A percentile compares a stretch with the other conserved stretches of the same genome.
Evolutionary conservation across 1,140 invertebrate genomes (phyloP).

Genomic region (Scaptomyza montana): DNA sequence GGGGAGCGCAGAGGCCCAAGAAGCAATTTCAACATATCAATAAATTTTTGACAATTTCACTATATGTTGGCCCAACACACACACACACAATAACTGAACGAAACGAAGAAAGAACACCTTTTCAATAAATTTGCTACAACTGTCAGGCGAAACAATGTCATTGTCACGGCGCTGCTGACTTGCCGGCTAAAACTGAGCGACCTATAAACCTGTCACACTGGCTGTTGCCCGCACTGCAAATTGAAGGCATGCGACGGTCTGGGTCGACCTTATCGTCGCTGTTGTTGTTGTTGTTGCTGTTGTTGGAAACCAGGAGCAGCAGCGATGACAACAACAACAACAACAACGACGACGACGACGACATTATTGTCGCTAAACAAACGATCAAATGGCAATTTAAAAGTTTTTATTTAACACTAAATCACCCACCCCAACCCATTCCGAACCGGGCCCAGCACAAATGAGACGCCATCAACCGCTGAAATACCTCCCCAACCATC

Average conservation of each 20-base stretch:
- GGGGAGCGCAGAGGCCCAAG: constrained; percentile 21
- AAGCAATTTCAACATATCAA: constrained; percentile 82
- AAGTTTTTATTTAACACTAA: constrained; percentile 84
- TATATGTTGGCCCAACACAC: constrained; percentile 21
- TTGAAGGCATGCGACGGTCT: constrained; percentile 44
- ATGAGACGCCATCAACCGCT: constrained; percentile 32
- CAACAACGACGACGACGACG: constrained; percentile 50
- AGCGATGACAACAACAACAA: constrained; percentile 25
- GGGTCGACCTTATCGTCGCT: constrained; percentile 17
- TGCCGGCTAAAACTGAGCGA: constrained; percentile 47
- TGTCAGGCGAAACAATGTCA: constrained; percentile 82
- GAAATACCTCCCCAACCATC: constrained; percentile 2
- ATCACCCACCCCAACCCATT: constrained; percentile 65
- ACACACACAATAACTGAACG: constrained; percentile 3
- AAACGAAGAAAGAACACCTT: constrained; percentile 69
- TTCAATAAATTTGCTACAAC: constrained; percentile 83
- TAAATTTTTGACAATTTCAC: constrained; percentile 76
- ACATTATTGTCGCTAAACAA: constrained; percentile 83
- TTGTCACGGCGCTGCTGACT: constrained; percentile 60
- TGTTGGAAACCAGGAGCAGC: constrained; percentile 3
- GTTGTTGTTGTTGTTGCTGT: constrained; percentile 9
- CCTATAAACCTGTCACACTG: constrained; percentile 75
- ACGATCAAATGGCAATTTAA: constrained; percentile 83
- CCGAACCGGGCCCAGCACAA: constrained; percentile 24
- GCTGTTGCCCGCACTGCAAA: constrained; percentile 46